Conservation (phyloP, 2,888 invertebrate species). For the Volucella zonaria region DNA sequence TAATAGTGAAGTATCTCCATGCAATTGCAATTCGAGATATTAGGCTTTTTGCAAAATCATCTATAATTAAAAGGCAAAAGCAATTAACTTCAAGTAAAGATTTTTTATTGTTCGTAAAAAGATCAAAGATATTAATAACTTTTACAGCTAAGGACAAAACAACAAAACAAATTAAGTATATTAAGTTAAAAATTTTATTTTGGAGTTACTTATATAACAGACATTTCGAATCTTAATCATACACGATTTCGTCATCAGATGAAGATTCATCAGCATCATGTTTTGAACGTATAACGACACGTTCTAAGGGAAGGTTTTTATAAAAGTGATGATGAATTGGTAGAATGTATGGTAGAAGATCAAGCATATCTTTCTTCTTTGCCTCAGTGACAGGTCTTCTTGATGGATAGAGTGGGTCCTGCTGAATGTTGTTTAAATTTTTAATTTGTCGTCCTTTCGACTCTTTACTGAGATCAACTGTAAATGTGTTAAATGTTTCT, state of each 20-base stretch:
- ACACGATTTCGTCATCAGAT: constrained; percentile 3
- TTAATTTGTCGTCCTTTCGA: not conserved
- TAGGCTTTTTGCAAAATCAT: too few species aligned
- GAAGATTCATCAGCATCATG: too few species aligned
- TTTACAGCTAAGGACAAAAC: not conserved
- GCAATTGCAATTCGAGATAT: constrained; percentile 3
- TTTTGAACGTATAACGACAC: not conserved
- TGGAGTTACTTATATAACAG: constrained; percentile 13
- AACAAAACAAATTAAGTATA: constrained; percentile 7
- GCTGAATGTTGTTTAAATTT: constrained; percentile 2
- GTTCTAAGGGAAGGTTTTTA: not conserved
- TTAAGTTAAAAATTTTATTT: constrained; percentile 3
- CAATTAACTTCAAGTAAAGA: not conserved
- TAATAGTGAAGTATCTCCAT: constrained; percentile 18
- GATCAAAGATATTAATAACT: not conserved
- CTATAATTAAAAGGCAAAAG: not conserved
- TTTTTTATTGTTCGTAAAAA: not conserved
- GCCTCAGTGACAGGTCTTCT: constrained; percentile 1
- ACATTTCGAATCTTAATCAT: constrained; percentile 11
- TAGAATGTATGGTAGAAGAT: not conserved
- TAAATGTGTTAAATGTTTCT: not conserved
- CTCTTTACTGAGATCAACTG: not conserved
- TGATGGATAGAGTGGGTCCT: constrained; percentile 1
- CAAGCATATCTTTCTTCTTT: not conserved
- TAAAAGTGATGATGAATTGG: not conserved